Conservation (phyloP, 2,113 vertebrate genomes). For the Entomyzon cyanotis region DNA sequence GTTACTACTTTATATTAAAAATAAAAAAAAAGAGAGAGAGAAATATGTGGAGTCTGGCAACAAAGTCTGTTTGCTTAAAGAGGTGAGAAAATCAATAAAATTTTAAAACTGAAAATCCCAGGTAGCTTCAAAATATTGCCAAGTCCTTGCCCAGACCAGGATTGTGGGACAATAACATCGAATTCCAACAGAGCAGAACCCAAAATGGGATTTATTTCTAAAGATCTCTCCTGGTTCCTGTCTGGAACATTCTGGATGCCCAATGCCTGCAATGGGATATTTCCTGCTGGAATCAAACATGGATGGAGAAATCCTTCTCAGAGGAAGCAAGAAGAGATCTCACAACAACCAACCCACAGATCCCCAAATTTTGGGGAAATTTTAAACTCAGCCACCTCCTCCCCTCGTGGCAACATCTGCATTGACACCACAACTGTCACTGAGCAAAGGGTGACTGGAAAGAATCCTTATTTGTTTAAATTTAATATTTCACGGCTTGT, state of each 20-base stretch:
- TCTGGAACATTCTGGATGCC: rapidly evolving
- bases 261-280: neutral
- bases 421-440: neutral
- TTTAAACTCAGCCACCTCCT: neutral
- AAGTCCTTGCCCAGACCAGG: neutral
- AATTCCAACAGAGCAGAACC: neutral
- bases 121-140: neutral
- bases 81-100: neutral
- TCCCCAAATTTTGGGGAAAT: rapidly evolving
- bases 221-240: rapidly evolving
- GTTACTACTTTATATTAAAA: neutral
- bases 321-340: neutral
- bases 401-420: neutral
- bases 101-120: neutral
- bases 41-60: neutral
- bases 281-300: neutral
- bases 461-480: neutral
- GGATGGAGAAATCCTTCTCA: neutral
- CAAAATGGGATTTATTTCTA: neutral
- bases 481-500: neutral
- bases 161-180: neutral
- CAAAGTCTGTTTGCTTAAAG: neutral
- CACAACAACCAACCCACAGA: rapidly evolving
- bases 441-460: neutral
- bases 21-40: neutral